Conservation (phyloP, 2,797 vertebrate species). For the Balearica regulorum region DNA sequence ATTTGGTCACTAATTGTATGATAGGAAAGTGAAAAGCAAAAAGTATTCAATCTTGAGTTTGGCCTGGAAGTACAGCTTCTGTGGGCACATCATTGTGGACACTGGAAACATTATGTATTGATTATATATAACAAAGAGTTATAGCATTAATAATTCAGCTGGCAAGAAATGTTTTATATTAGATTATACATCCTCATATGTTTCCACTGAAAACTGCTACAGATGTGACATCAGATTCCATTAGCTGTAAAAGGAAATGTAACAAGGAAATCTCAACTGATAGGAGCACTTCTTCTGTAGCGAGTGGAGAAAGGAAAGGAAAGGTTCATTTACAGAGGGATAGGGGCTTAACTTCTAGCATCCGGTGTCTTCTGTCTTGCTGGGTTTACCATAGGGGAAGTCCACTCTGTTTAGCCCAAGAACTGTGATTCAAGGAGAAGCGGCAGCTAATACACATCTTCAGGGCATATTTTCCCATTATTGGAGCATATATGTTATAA, state of each 20-base stretch:
- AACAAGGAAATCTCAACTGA: neutral
- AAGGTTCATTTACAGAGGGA: neutral
- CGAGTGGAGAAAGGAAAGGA: neutral
- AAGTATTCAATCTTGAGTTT: neutral
- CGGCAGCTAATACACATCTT: neutral
- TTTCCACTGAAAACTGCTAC: neutral
- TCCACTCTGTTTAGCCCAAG: neutral
- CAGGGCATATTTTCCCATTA: neutral
- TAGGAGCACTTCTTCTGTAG: neutral
- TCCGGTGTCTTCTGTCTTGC: neutral
- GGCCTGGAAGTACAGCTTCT: neutral
- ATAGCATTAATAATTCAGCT: conserved; percentile 38
- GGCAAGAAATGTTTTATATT: neutral
- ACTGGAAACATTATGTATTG: neutral
- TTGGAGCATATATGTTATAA: neutral
- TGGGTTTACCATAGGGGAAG: neutral
- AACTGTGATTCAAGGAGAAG: neutral
- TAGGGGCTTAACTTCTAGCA: neutral
- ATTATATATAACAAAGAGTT: neutral
- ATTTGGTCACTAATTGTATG: neutral
- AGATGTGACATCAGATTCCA: conserved; percentile 33
- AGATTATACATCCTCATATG: neutral
- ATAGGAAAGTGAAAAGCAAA: neutral
- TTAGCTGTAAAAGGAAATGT: neutral
- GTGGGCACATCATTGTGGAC: neutral